Evolutionary conservation across 2,888 invertebrate species (phyloP).

Genomic region (Nasonia oneida): DNA sequence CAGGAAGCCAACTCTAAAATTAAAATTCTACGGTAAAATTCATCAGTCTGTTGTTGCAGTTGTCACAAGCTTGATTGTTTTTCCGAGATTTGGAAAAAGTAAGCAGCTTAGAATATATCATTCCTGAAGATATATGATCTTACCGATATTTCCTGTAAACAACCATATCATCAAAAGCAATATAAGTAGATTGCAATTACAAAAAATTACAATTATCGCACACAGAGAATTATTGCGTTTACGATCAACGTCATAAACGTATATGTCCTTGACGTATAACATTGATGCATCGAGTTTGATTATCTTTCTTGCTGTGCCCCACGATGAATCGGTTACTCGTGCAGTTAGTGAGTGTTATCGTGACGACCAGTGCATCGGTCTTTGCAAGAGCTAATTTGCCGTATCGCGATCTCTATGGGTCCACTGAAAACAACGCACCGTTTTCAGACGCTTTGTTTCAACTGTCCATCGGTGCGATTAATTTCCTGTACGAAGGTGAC

Average conservation of each 20-base stretch:
- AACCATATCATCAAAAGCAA: too few relatives aligned
- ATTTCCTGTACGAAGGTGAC: slow-evolving; percentile 81
- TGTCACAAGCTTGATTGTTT: background rate
- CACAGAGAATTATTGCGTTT: background rate
- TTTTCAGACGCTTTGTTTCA: background rate
- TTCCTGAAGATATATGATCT: too few relatives aligned
- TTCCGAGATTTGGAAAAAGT: background rate
- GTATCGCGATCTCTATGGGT: slow-evolving; percentile 41
- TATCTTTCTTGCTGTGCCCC: background rate
- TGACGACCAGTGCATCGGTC: background rate
- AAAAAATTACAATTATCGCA: too few relatives aligned
- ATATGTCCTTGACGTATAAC: background rate
- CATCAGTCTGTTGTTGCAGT: background rate
- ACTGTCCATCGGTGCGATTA: slow-evolving; percentile 61
- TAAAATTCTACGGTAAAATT: background rate
- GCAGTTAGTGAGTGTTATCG: background rate
- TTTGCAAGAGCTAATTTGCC: background rate
- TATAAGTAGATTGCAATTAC: too few relatives aligned
- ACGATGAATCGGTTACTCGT: background rate
- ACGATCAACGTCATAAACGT: background rate
- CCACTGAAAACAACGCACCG: background rate
- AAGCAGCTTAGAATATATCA: background rate
- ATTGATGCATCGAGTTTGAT: background rate
- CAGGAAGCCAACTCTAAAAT: background rate
- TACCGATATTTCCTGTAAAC: too few relatives aligned